Evolutionary conservation across 2,888 invertebrate genomes (phyloP), one percentile per base, ranked within the genome.

Genomic region (Penaeus monodon): DNA sequence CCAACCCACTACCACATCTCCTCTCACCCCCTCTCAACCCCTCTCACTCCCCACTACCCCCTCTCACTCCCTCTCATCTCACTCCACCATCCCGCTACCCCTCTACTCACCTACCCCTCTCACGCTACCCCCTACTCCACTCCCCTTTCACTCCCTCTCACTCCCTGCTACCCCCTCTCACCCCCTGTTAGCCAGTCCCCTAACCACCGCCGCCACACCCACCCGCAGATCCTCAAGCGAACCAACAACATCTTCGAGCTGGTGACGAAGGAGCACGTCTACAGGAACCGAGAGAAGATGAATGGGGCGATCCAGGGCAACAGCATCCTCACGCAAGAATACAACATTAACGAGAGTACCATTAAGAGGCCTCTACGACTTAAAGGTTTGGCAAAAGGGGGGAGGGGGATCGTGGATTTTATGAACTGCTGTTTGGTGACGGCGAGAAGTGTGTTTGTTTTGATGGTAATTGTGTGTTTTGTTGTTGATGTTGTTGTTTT

Each of bases 241-340:
- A 97, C 97, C 3, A 99, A 99, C 93, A 99, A 99, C 92, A 98
- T 99, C 91, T 99, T 99, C 93, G 99, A 99, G 93, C 93, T 99
- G 91, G 95, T 97, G 80, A 89, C 89, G 78, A 57, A 80, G 14
- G 84, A 90, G 49, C 44, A 90, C 22, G 83, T 68, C 57, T 49
- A 77, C 44, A 33, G 29, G 68, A 38, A 24, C 4, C 65, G 78
- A n/a, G 44, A 68, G 27, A 76, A 81, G 57, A n/a, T 63, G 38
- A 81, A 86, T 57, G 86, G 81, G 7, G 38, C 77, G 10, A 24
- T 70, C 4, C 77, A 86, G 44, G 68, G 57, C 20, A n/a, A 44
- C 49, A 44, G n/a, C 14, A 38, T 81, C 22, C 24, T 33, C 38
- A 14, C 29, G 27, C 17, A 65, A 27, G 77, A 86, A 10, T 81